Evolutionary conservation across 2,113 vertebrate genomes (phyloP), one percentile per base, ranked within the genome.

Genomic region (Leiothrix lutea): DNA sequence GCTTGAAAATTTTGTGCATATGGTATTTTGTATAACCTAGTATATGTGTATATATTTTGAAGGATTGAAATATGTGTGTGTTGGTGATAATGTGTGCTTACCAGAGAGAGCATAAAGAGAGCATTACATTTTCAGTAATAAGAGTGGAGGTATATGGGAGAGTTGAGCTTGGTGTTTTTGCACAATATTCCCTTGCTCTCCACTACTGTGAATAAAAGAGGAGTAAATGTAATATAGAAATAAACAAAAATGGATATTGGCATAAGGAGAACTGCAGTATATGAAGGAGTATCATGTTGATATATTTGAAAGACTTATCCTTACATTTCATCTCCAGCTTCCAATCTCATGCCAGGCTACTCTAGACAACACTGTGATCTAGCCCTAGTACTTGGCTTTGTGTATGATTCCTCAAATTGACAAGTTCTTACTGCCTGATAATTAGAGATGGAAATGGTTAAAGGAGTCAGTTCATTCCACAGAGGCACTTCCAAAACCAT

Each of bases 401-500:
- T 45, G 60, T 80, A 8, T 40, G 75, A 45, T 88, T 92, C 40
- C 33, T 53, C 35, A 80, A 13, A 14, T 57, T 62, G 16, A 28
- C 11, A 72, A 53, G 64, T 54, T 72, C 62, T 64, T 61, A 19
- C 3, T 80, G 31, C 50, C 17, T 88, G 29, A 58, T 75, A 47
- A 47, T 74, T 57, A 82, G 29, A 31, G 69, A 36, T 35, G 38
- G 23, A 73, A 89, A 66, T 56, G 22, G 16, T 57, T 72, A 47
- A 75, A 88, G 38, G 29, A 38, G 35, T 35, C 29, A 73, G 38
- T 18, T 84, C 14, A 58, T 77, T 61, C 25, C 40, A 0, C 2
- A 47, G 35, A 67, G 44, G 33, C 60, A 51, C 28, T 73, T 86
- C 1, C 6, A 74, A 5, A 0, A 1, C 13, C 0, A 0, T 3